Base-by-base conservation (phyloP, 2,113 vertebrate species). In the Pygathrix nemaeus region DNA sequence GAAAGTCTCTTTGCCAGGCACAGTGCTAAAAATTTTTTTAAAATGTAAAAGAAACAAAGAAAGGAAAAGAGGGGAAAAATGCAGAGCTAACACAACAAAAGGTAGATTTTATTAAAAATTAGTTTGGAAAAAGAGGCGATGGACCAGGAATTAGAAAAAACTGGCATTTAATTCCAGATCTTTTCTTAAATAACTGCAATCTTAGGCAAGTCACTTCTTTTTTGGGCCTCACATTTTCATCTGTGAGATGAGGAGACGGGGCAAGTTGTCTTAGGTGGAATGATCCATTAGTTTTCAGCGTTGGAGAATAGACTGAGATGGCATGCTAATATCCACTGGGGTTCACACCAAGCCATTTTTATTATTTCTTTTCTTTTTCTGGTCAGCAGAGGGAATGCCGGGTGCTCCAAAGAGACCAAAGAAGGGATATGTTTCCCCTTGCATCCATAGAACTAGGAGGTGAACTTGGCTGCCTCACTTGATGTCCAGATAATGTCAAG, bases 361-460 rank as follows among this genome's bases (percentile, higher is more conserved):
- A 79, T 86, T 72, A 35, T 86, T 97, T 93, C 61, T 61, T 76
- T 87, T 90, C 66, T 52, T 70, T 38, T 92, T 92, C 12, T 75
- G n/a, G 50, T 93, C 80, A 75, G n/a, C 17, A 35, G 89, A 78
- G 48, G 30, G 13, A 91, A 85, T 55, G 32, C 59, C 17, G 5
- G 8, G 23, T 52, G 9, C 32, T 92, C 8, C 45, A 78, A 89
- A 23, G 43, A 93, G 86, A 40, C 27, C 11, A 17, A 81, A n/a
- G 23, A 52, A 88, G 55, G 48, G 20, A 14, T 8, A 35, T 52
- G 89, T 59, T 75, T 9, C 70, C 45, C 10, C n/a, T 50, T 43
- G 32, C 5, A 32, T 43, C 59, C 2, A 2, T 55, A 66, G 61
- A 76, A 59, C 18, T 0, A 1, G 88, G 64, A 45, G 57, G 57